phyloP scores from a whole-genome alignment of 2,797 vertebrate species.

The Menidia menidia region DNA sequence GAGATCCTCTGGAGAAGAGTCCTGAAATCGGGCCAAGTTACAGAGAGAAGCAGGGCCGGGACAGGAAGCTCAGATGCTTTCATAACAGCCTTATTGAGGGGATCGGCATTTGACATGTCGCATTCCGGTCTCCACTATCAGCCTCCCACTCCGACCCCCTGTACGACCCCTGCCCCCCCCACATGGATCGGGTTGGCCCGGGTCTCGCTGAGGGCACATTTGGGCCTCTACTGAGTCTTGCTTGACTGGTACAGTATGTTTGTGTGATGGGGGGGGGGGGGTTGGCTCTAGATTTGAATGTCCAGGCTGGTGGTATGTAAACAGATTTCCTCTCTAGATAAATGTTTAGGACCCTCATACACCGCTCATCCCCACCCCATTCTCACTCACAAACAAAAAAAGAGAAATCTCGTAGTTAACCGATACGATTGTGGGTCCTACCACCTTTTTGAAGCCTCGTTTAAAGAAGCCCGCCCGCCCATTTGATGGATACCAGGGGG shows the following conservation, averaged over 20 bases:
- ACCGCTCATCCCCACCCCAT: not conserved
- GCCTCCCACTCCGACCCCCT: conserved; percentile 44
- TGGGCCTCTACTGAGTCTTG: conserved; percentile 34
- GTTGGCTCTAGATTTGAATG: conserved; percentile 45
- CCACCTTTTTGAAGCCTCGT: not conserved
- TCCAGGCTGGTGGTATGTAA: conserved; percentile 68
- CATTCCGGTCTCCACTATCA: conserved; percentile 59
- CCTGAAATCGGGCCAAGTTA: conserved; percentile 33
- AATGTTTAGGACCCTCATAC: conserved; percentile 66
- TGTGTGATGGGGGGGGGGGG: conserved; percentile 46
- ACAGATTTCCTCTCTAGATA: conserved; percentile 60
- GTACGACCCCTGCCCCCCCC: conserved; percentile 25
- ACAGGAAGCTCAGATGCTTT: conserved; percentile 75
- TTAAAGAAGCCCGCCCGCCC: conserved; percentile 15
- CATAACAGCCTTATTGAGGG: conserved; percentile 71
- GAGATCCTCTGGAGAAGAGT: conserved; percentile 31
- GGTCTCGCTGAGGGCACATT: conserved; percentile 47
- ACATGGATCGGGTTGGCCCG: conserved; percentile 60
- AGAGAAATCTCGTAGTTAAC: no score
- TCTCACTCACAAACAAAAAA: not conserved
- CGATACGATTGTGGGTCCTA: not conserved
- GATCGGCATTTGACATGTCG: conserved; percentile 70
- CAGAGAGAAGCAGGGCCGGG: conserved; percentile 29
- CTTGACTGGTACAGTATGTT: conserved; percentile 35
- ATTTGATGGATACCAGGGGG: conserved; percentile 31